Percentiles rank a stretch among this genome's conserved stretches.
phyloP scores from a whole-genome alignment of 1,140 invertebrate species.

The Hyphantria cunea region DNA sequence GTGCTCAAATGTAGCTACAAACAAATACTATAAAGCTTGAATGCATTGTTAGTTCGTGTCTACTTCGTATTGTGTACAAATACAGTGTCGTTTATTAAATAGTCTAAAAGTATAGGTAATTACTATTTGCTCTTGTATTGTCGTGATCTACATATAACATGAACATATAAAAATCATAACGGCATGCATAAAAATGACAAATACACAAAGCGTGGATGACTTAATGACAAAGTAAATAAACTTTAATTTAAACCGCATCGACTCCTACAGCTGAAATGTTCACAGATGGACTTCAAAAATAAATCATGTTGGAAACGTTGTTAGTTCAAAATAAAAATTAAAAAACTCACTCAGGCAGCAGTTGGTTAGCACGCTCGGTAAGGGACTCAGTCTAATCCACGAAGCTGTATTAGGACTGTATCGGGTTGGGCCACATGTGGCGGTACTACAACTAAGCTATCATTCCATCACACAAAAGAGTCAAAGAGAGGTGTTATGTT shows the following conservation, averaged over 20 bases:
- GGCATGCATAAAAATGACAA: slow-evolving; percentile 71
- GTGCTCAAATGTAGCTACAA: slow-evolving; percentile 47
- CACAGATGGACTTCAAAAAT: slow-evolving; percentile 79
- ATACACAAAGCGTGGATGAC: slow-evolving; percentile 69
- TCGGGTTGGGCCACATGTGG: slow-evolving; percentile 47
- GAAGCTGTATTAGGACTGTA: slow-evolving; percentile 58
- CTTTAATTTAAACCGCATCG: slow-evolving; percentile 21
- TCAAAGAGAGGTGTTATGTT: slow-evolving; percentile 76
- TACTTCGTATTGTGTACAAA: slow-evolving; percentile 54
- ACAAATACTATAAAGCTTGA: slow-evolving; percentile 51
- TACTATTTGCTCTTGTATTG: slow-evolving; percentile 22
- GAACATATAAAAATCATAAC: slow-evolving; percentile 56
- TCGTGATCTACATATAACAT: slow-evolving; percentile 28
- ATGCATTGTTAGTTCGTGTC: slow-evolving; percentile 67
- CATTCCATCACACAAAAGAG: slow-evolving; percentile 77
- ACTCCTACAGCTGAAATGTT: slow-evolving; percentile 34
- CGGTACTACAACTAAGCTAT: slow-evolving; percentile 69
- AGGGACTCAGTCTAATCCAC: slow-evolving; percentile 46
- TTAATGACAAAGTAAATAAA: slow-evolving; percentile 44
- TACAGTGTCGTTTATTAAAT: slow-evolving; percentile 52
- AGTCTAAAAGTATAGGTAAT: slow-evolving; percentile 35
- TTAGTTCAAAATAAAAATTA: slow-evolving; percentile 54
- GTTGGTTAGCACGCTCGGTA: slow-evolving; percentile 73
- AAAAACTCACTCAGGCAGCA: slow-evolving; percentile 80
- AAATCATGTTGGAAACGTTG: slow-evolving; percentile 67